Evolutionary conservation across 2,888 invertebrate genomes (phyloP), one percentile per base, ranked within the genome.

Genomic region (Drosophila atripex): DNA sequence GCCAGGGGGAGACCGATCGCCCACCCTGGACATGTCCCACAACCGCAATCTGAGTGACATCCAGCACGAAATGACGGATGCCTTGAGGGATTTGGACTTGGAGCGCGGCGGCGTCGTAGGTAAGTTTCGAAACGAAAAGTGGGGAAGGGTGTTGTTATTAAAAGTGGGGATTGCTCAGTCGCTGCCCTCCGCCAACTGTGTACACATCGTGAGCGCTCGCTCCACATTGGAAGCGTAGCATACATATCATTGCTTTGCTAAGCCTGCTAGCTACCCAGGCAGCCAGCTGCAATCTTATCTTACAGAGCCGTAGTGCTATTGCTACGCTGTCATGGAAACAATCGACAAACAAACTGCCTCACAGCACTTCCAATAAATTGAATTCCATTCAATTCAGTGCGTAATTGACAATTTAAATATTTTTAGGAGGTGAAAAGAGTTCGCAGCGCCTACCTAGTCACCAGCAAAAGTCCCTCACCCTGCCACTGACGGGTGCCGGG

Each of bases 41-140:
- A 93, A 94, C 91, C 94, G 94, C 45, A 93, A 94, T 89, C 91
- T 94, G 51, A 93, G 93, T 84, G 94, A 94, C 90, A 90, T 94
- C 58, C 93, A 94, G 85, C 93, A 93, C 86, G 93, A 93, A 86
- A 92, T 94, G 88, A 93, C 92, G 39, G 94, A 94, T 90, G 93
- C 94, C 2, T 80, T 92, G 28, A 87, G 90, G 35, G 92, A 92
- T 65, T 71, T 91, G 54, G 89, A 91, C 41, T 51, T 70, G 47
- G 70, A 70, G 25, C 61, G 61, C 5, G 43, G 54, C 39, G 54
- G 16, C 16, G 39, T 18, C 8, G 39, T 59, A 56, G 77, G 80
- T 85, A 63, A 80, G 80, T 82, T 58, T 28, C 16, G 49, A n/a
- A 30, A 9, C 9, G 38, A 28, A 61, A 30, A 50, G 21, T 16